Evolutionary conservation across 2,888 invertebrate genomes (phyloP).

Genomic region (Stenichneumon culpator): DNA sequence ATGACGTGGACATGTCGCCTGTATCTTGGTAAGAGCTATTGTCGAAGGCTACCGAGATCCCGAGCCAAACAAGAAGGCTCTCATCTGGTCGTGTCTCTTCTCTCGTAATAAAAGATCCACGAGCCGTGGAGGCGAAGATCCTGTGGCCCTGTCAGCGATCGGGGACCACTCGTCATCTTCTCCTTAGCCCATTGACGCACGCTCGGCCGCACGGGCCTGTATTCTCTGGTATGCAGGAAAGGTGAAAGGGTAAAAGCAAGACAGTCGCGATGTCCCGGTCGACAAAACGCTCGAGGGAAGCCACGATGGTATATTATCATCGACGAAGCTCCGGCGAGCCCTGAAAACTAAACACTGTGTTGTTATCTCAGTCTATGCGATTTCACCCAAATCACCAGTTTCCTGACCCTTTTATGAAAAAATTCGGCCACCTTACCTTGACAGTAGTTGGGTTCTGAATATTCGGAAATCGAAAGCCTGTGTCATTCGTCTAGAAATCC

Average conservation of each 20-base stretch:
- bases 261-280: slow-evolving; percentile 37
- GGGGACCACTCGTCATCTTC: slow-evolving; percentile 74
- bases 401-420: neutral
- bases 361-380: neutral
- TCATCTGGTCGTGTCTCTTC: slow-evolving; percentile 24
- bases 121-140: slow-evolving; percentile 19
- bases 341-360: neutral
- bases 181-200: slow-evolving; percentile 68
- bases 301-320: slow-evolving; percentile 76
- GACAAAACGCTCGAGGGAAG: slow-evolving; percentile 8
- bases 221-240: slow-evolving; percentile 58
- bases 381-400: neutral
- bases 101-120: slow-evolving; percentile 33
- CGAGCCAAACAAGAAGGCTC: slow-evolving; percentile 28
- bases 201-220: slow-evolving; percentile 40
- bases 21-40: slow-evolving; percentile 39
- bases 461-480: no score
- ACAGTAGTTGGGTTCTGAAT: no score
- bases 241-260: slow-evolving; percentile 71
- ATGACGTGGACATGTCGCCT: slow-evolving; percentile 37
- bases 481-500: no score
- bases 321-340: slow-evolving; percentile 36
- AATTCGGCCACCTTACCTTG: neutral
- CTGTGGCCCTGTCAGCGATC: slow-evolving; percentile 72
- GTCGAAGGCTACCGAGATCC: slow-evolving; percentile 35